Evolutionary conservation across 2,113 vertebrate genomes (phyloP), one percentile per base, ranked within the genome.

Genomic region (Lepus europaeus): DNA sequence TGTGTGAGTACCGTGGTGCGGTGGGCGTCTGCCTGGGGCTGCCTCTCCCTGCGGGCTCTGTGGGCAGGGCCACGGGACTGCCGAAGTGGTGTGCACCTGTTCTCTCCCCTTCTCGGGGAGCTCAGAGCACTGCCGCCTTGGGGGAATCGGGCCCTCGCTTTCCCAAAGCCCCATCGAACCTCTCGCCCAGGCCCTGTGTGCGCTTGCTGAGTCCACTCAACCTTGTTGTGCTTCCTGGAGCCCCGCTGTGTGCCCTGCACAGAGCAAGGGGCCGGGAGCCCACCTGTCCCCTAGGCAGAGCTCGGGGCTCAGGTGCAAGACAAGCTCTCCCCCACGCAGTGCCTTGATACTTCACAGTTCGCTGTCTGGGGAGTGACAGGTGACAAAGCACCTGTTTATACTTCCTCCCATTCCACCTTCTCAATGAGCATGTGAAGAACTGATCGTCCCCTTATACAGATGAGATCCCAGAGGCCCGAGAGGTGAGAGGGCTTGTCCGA

Each of bases 1-100:
- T 99, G 99, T 95, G 99, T 99, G 98, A 99, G 99, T 99, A 98
- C 12, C 93, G 91, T 68, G 20, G 27, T 45, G 4, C 87, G 79
- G 93, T 85, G 23, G 73, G 25, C 33, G 6, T 14, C 13, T 25
- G 3, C 92, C 73, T 95, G 73, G 76, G 94, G 77, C 49, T 13
- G 27, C 56, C 53, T 36, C 12, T 83, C 39, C 7, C 45, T 31
- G 7, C 51, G 9, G 17, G 29, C 11, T 45, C 20, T 2, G 27
- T 53, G 63, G 66, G 25, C 0, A 51, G 33, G 29, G 2, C 25
- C 31, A 14, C 20, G 0, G 29, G 29, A 12, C 1, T 53, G 51
- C 64, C 39, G 13, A 72, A 31, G 23, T 6, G 6, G 53, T 9
- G 3, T 0, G 20, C 27, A 72, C 45, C 51, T 66, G 63, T 17